Evolutionary conservation across 2,888 invertebrate genomes (phyloP).

Genomic region (Trachelus iudaicus): DNA sequence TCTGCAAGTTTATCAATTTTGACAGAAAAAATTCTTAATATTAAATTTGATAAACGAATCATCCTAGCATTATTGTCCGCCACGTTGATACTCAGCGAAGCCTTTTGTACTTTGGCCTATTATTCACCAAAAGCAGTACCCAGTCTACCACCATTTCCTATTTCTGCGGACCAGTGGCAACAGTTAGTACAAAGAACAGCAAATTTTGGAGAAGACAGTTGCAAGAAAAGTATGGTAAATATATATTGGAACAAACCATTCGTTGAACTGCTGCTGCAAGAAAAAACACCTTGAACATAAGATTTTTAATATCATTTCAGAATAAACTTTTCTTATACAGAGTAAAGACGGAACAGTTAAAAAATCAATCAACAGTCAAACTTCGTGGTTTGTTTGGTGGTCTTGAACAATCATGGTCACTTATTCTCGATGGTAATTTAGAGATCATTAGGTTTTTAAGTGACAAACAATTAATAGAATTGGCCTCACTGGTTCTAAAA

Average conservation of each 20-base stretch:
- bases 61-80: conserved; percentile 36
- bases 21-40: conserved; percentile 31
- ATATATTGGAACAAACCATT: not conserved
- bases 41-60: conserved; percentile 33
- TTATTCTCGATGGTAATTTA: conserved; percentile 41
- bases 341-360: conserved; percentile 21
- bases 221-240: conserved; percentile 46
- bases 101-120: conserved; percentile 40
- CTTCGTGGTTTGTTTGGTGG: conserved; percentile 32
- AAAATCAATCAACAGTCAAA: conserved; percentile 21
- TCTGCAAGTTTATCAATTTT: conserved; percentile 40
- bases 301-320: conserved; percentile 31
- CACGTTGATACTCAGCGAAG: conserved; percentile 46
- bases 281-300: not conserved
- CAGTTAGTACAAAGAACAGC: conserved; percentile 38
- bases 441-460: conserved; percentile 36
- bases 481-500: conserved; percentile 38
- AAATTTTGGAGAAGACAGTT: conserved; percentile 34
- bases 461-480: conserved; percentile 36
- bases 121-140: conserved; percentile 39
- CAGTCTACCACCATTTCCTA: conserved; percentile 33
- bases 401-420: conserved; percentile 41
- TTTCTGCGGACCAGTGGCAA: conserved; percentile 41
- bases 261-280: not conserved
- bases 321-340: conserved; percentile 42